These are phyloP conservation scores for Subanguina moxae DNA, from an alignment of 1,140 invertebrate species.

Conservation along the genomic window DNA sequence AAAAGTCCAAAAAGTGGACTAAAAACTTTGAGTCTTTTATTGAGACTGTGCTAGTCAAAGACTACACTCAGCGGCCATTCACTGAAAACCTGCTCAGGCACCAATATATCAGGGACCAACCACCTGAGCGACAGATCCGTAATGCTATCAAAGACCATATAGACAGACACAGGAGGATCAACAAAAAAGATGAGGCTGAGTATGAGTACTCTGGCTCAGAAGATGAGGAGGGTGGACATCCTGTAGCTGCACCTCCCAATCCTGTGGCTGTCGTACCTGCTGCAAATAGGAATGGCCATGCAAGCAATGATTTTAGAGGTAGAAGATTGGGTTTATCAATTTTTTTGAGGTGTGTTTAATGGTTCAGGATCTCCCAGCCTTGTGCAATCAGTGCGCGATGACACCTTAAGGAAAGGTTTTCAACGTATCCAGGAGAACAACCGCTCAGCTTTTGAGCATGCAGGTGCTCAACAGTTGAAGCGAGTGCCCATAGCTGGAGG, in stretches of 20 bases:
- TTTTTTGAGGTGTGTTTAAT: not conserved
- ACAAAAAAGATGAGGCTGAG: constrained; percentile 47
- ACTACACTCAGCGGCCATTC: constrained; percentile 94
- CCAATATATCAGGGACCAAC: constrained; percentile 93
- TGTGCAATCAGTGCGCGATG: constrained; percentile 72
- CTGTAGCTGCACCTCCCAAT: not conserved
- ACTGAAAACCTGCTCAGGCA: constrained; percentile 96
- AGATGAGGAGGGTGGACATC: constrained; percentile 59
- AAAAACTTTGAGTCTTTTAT: constrained; percentile 69
- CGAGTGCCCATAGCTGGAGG: constrained; percentile 31
- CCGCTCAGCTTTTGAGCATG: constrained; percentile 66
- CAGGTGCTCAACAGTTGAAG: constrained; percentile 63
- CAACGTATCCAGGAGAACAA: constrained; percentile 79
- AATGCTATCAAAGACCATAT: constrained; percentile 99
- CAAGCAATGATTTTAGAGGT: constrained; percentile 12
- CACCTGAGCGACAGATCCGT: constrained; percentile 80
- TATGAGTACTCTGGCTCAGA: constrained; percentile 60
- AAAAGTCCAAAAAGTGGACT: constrained; percentile 90
- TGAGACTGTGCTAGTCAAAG: constrained; percentile 84
- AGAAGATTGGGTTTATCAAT: not conserved
- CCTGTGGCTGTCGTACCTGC: not conserved
- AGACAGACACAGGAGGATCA: constrained; percentile 68
- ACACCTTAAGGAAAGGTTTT: constrained; percentile 88
- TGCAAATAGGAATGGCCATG: constrained; percentile 46
- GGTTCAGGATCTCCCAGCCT: not conserved